Conservation (phyloP, 2,888 invertebrate species). For the Caenorhabditis virilis region DNA sequence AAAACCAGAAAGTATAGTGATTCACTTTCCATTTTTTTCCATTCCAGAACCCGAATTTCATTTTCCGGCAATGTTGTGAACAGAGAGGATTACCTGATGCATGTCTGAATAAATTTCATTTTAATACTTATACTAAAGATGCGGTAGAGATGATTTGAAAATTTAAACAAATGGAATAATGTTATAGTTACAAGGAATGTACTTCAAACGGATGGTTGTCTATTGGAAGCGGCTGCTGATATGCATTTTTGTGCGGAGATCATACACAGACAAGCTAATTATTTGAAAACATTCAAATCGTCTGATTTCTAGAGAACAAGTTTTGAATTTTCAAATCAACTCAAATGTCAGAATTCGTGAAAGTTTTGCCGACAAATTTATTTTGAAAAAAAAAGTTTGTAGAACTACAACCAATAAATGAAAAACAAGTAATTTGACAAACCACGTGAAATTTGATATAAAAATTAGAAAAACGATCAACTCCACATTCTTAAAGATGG, state of each 20-base stretch:
- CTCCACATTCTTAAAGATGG: too few relatives aligned
- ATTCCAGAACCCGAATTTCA: constrained; percentile 64
- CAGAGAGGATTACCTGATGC: constrained; percentile 64
- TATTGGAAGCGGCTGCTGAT: constrained; percentile 65
- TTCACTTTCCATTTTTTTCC: neutral
- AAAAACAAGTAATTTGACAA: too few relatives aligned
- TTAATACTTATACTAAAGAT: constrained; percentile 64
- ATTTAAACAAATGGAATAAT: neutral
- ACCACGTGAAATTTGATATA: too few relatives aligned
- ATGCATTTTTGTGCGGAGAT: constrained; percentile 62
- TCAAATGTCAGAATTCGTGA: too few relatives aligned
- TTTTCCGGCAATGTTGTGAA: constrained; percentile 67
- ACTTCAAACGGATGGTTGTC: constrained; percentile 65
- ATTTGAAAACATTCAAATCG: too few relatives aligned
- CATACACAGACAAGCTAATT: constrained; percentile 43
- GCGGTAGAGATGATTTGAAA: constrained; percentile 31
- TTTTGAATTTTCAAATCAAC: too few relatives aligned
- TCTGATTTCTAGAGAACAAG: too few relatives aligned
- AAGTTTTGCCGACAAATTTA: too few relatives aligned
- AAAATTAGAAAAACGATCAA: too few relatives aligned
- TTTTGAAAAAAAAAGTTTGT: too few relatives aligned
- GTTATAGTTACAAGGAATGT: constrained; percentile 66
- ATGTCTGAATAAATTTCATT: constrained; percentile 64
- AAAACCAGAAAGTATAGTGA: too few relatives aligned
- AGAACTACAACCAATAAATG: too few relatives aligned